A percentile compares a stretch with the other conserved stretches of the same genome.
These are phyloP conservation scores for Stenopsyche tienmushanensis DNA, from an alignment of 1,140 invertebrate species.

Conservation along the genomic window DNA sequence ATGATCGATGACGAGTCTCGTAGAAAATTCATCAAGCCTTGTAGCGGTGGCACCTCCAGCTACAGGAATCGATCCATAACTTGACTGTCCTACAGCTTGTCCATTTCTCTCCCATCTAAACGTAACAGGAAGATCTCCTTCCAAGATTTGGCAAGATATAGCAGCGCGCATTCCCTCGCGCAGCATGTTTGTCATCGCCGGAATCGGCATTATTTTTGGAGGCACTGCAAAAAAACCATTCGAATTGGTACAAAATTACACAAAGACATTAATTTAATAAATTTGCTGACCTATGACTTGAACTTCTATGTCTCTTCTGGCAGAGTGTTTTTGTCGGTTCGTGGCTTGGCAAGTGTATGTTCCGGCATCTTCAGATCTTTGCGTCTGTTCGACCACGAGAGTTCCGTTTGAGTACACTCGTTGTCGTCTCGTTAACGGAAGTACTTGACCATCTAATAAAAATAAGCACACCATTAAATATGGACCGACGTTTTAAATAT, in stretches of 20 bases:
- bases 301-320: constrained; percentile 78
- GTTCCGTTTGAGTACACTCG: constrained; percentile 85
- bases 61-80: constrained; percentile 12
- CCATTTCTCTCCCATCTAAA: constrained; percentile 86
- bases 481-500: no score
- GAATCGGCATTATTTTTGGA: constrained; percentile 83
- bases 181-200: constrained; percentile 75
- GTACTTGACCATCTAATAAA: constrained; percentile 69
- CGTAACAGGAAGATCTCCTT: constrained; percentile 89
- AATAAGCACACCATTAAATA: no score
- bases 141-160: constrained; percentile 90
- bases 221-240: constrained; percentile 68
- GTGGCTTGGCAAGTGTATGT: constrained; percentile 88
- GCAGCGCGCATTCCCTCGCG: constrained; percentile 90
- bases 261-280: constrained; percentile 8
- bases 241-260: no score
- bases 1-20: constrained; percentile 83
- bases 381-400: constrained; percentile 78
- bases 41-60: constrained; percentile 58
- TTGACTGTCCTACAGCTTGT: constrained; percentile 59
- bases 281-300: constrained; percentile 73
- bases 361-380: constrained; percentile 73
- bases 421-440: constrained; percentile 85
- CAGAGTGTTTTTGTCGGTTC: constrained; percentile 78
- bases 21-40: constrained; percentile 83